Evolutionary conservation across 2,113 vertebrate species (phyloP).

Genomic region (Crotalus tigris): DNA sequence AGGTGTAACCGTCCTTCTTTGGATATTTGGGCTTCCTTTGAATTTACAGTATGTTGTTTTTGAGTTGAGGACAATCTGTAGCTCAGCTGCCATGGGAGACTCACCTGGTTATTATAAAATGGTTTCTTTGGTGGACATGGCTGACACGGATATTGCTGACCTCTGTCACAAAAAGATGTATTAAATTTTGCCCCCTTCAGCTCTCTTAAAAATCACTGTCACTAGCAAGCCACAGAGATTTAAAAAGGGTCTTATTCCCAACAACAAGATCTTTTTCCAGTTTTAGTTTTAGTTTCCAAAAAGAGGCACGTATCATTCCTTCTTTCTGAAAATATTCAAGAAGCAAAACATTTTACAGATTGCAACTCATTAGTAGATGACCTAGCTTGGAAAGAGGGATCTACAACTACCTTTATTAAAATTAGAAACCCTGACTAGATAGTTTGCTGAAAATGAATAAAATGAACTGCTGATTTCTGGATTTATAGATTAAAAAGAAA

Average conservation of each 20-base stretch:
- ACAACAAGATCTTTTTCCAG: not conserved
- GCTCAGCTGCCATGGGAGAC: not conserved
- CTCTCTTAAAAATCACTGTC: not conserved
- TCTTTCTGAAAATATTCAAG: not conserved
- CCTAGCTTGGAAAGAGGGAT: not conserved
- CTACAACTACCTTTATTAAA: not conserved
- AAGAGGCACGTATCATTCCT: not conserved
- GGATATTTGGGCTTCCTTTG: not conserved
- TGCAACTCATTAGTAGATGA: not conserved
- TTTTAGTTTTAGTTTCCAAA: not conserved
- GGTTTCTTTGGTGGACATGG: not conserved
- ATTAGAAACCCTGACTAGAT: not conserved
- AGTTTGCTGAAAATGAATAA: not conserved
- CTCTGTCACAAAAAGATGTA: not conserved
- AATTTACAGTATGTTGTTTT: not conserved
- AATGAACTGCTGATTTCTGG: not conserved
- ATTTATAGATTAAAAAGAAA: not conserved
- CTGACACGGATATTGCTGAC: not conserved
- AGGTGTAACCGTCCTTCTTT: not conserved
- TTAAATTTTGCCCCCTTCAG: not conserved
- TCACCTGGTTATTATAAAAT: not conserved
- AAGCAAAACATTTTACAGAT: not conserved
- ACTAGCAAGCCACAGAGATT: not conserved
- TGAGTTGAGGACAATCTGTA: not conserved
- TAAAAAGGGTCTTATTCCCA: not conserved